Conservation (phyloP, 2,888 invertebrate genomes). For the Zelleria hepariella region DNA sequence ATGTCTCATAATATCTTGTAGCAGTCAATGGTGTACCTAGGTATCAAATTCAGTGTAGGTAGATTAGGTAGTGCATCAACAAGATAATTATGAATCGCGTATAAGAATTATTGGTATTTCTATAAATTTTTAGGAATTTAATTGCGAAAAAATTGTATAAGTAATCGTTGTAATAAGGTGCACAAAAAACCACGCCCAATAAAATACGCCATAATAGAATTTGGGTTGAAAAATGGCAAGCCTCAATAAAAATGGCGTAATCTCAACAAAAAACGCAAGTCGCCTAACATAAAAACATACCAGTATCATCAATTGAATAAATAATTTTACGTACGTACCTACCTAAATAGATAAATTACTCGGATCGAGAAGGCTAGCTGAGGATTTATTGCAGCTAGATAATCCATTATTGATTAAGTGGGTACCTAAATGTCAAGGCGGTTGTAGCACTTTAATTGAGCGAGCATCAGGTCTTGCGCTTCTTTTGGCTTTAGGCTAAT, state of each 20-base stretch:
- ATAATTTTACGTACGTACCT: background rate
- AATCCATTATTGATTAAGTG: background rate
- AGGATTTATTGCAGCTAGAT: conserved; percentile 3
- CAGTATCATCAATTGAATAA: background rate
- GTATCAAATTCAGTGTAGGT: no score
- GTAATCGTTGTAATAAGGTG: no score
- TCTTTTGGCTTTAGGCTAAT: background rate
- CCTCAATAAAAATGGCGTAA: background rate
- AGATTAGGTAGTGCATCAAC: no score
- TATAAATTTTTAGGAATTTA: no score
- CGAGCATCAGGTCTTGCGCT: background rate
- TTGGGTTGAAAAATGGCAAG: background rate
- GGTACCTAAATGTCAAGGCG: conserved; percentile 2
- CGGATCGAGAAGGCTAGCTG: background rate
- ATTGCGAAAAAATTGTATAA: no score
- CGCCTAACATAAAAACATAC: background rate
- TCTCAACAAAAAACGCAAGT: background rate
- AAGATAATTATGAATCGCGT: no score
- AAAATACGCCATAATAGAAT: background rate
- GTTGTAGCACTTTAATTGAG: background rate
- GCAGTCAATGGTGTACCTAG: no score
- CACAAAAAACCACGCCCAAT: background rate
- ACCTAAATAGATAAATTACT: background rate
- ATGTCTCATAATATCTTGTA: no score
- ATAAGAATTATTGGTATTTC: no score